A percentile compares a stretch with the other conserved stretches of the same genome.
phyloP scores from a whole-genome alignment of 1,140 invertebrate genomes.

The Brachionus calyciflorus region DNA sequence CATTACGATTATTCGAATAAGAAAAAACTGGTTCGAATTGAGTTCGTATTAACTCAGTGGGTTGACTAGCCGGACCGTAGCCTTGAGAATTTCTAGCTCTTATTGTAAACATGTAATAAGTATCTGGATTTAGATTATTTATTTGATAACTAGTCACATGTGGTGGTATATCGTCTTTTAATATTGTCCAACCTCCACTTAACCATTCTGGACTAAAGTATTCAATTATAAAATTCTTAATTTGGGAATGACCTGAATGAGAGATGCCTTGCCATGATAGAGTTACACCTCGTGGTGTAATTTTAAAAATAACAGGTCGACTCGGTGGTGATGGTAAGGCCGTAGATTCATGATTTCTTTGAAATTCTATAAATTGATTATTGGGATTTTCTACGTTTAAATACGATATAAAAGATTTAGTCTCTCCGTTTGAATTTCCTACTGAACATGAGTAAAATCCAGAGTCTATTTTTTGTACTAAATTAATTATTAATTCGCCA shows the following conservation, averaged over 20 bases:
- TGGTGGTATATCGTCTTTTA: background rate
- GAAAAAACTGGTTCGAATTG: background rate
- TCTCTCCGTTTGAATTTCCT: background rate
- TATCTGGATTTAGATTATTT: background rate
- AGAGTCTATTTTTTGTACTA: background rate
- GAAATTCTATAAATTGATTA: slow-evolving; percentile 10
- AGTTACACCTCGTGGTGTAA: background rate
- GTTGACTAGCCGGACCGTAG: background rate
- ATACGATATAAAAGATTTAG: background rate
- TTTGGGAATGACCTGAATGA: background rate
- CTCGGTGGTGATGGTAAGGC: background rate
- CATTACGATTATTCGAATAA: background rate
- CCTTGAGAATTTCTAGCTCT: slow-evolving; percentile 15
- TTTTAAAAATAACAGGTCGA: slow-evolving; percentile 17
- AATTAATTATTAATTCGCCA: slow-evolving; percentile 1
- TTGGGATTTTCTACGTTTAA: slow-evolving; percentile 21
- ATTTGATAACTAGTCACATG: background rate
- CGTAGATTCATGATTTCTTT: background rate
- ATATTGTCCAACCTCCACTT: background rate
- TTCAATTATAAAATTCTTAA: background rate
- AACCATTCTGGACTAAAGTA: slow-evolving; percentile 23
- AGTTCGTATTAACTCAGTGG: background rate
- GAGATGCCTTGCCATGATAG: background rate
- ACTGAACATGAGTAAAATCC: slow-evolving; percentile 20
- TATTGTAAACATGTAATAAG: slow-evolving; percentile 6